phyloP scores from a whole-genome alignment of 2,113 vertebrate genomes.

The Myodes glareolus region DNA sequence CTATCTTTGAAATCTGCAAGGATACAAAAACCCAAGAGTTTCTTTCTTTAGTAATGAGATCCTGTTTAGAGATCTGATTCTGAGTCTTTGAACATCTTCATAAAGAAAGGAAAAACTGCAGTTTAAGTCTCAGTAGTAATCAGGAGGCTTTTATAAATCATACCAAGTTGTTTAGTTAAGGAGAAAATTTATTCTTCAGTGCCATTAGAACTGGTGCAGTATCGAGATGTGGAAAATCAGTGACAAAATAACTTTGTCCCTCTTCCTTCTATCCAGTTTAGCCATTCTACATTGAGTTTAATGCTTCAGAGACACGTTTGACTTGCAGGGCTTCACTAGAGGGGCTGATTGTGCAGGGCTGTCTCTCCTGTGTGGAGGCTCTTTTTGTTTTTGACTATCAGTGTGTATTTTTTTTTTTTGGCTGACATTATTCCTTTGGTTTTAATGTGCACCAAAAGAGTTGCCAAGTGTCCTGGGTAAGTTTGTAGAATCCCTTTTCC shows the following conservation, averaged over 20 bases:
- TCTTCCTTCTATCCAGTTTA: neutral
- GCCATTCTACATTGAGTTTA: neutral
- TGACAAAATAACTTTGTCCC: neutral
- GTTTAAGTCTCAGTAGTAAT: neutral
- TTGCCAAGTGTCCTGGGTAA: neutral
- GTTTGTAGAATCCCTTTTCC: neutral
- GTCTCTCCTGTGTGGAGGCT: neutral
- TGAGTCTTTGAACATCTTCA: constrained; percentile 13
- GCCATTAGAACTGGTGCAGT: neutral
- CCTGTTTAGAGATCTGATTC: constrained; percentile 28
- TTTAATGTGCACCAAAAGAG: neutral
- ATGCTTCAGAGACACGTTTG: neutral
- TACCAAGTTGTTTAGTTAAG: neutral
- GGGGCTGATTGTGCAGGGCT: neutral
- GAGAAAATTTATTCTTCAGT: neutral
- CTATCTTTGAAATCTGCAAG: neutral
- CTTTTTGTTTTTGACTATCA: neutral
- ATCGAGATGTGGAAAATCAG: neutral
- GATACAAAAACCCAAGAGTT: neutral
- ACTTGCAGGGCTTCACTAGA: neutral
- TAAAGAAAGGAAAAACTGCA: neutral
- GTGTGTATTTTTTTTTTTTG: neutral
- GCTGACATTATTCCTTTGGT: neutral
- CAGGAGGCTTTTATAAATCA: neutral
- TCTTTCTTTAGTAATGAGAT: constrained; percentile 42